phyloP scores from a whole-genome alignment of 2,113 vertebrate genomes.

The Hemichromis elongatus region DNA sequence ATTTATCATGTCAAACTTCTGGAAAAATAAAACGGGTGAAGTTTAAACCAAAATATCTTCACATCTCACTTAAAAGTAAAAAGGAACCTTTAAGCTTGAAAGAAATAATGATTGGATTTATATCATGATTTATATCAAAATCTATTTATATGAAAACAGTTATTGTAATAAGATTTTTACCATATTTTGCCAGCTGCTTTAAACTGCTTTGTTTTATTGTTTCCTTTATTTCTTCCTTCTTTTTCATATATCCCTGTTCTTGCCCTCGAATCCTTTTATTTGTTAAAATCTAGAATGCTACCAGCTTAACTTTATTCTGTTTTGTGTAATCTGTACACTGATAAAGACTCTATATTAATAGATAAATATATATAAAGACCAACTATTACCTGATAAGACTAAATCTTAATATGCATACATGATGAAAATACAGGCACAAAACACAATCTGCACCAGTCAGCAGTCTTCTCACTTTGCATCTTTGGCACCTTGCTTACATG shows the following conservation, averaged over 20 bases:
- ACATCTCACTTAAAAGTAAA: neutral
- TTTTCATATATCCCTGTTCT: neutral
- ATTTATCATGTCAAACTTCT: neutral
- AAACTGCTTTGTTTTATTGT: neutral
- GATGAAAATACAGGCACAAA: neutral
- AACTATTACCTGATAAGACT: neutral
- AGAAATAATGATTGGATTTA: neutral
- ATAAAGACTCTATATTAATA: neutral
- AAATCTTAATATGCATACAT: neutral
- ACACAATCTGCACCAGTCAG: neutral
- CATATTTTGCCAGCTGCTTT: neutral
- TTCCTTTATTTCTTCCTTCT: neutral
- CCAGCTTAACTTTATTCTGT: neutral
- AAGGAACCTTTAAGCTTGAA: neutral
- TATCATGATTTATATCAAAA: neutral
- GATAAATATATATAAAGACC: neutral
- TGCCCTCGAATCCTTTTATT: neutral
- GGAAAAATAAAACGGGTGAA: neutral
- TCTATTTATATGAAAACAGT: neutral
- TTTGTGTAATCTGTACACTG: neutral
- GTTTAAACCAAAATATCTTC: neutral
- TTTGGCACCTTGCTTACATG: constrained; percentile 67
- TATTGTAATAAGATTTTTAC: too few species aligned
- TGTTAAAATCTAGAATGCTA: neutral
- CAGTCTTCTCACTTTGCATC: neutral